Evolutionary conservation across 2,797 vertebrate genomes (phyloP), one percentile per base, ranked within the genome.

Genomic region (Periparus ater): DNA sequence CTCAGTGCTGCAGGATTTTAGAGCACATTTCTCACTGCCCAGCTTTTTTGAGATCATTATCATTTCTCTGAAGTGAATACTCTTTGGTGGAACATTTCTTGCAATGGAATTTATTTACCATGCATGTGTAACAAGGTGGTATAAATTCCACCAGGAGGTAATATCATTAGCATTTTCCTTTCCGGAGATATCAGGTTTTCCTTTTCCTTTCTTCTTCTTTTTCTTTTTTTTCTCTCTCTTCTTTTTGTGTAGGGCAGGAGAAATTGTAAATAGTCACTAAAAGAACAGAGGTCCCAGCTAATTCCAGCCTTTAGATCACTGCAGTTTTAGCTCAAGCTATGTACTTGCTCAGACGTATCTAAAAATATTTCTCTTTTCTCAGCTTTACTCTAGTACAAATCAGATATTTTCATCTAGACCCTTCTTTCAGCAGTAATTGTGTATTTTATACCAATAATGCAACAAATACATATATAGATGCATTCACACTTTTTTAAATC

Each of bases 271-370:
- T 34, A 70, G 17, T 67, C 42, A 86, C 72, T 89, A 87, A 34
- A 79, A 91, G 48, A 96, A 79, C 20, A 58, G 76, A 96, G 30
- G 65, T 62, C 55, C 68, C 53, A 82, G 18, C 32, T 91, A 79
- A 91, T 22, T 90, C 60, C 10, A 73, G 50, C 40, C 53, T 77
- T 95, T 58, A 72, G 67, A 91, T 38, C 25, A 72, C 21, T 57
- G 74, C 79, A 76, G n/a, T 88, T 96, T 90, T 77, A 79, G 47
- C 62, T 85, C 32, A 53, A 65, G 42, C 30, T 21, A 30, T 34
- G 17, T 29, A 54, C 11, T 75, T 38, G 17, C 20, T 62, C 65
- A 74, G 30, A 70, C 27, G 79, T 2, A 91, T 17, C 17, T 84
- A 40, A 68, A 84, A 78, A 65, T 55, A 27, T 6, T 71, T 50